Conservation (phyloP, 1,140 invertebrate genomes). For the Calliphora vicina region DNA sequence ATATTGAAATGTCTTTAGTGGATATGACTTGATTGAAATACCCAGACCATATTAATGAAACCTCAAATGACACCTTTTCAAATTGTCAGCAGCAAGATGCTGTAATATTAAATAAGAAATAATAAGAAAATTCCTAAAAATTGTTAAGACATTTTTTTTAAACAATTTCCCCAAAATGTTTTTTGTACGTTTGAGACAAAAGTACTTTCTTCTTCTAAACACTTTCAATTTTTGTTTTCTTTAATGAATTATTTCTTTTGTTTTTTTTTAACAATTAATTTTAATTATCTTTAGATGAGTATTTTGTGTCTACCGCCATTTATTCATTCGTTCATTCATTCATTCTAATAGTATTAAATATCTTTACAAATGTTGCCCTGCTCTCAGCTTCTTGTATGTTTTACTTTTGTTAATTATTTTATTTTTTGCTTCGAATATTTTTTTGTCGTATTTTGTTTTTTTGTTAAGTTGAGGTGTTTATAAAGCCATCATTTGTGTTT, state of each 20-base stretch:
- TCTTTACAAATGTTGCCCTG: too few relatives aligned
- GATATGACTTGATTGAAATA: neutral
- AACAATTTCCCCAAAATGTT: neutral
- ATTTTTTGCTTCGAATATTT: too few relatives aligned
- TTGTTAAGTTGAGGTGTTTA: too few relatives aligned
- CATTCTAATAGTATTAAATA: too few relatives aligned
- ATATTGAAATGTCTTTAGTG: neutral
- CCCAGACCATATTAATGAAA: neutral
- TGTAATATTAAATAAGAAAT: neutral
- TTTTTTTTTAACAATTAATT: neutral
- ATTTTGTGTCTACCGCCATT: neutral
- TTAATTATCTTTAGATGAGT: neutral
- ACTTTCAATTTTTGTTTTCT: neutral
- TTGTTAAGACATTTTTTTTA: too few relatives aligned
- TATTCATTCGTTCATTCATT: neutral
- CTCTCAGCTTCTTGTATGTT: too few relatives aligned
- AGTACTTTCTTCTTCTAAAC: slow-evolving; percentile 1
- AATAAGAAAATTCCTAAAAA: neutral
- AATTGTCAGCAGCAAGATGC: too few relatives aligned
- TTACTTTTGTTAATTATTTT: too few relatives aligned
- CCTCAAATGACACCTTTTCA: neutral
- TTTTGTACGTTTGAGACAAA: neutral
- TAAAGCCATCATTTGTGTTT: neutral
- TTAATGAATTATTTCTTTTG: neutral
- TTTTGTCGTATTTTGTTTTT: too few relatives aligned